These are phyloP conservation scores for Limnephilus lunatus DNA, from an alignment of 2,888 invertebrate species.

Conservation along the genomic window DNA sequence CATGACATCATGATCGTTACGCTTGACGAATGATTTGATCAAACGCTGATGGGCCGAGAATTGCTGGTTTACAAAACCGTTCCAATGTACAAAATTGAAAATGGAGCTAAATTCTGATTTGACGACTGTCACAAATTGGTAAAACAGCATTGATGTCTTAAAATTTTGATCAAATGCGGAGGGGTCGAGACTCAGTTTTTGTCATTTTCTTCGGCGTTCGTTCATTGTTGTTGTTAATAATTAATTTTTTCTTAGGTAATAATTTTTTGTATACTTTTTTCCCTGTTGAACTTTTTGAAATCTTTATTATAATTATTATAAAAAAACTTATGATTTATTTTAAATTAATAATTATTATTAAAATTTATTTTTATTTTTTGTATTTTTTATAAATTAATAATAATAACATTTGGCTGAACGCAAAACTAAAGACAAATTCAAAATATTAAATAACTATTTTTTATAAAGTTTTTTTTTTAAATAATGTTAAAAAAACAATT, in stretches of 20 bases:
- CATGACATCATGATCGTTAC: background rate
- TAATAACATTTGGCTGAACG: background rate
- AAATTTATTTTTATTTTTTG: background rate
- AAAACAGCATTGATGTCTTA: background rate
- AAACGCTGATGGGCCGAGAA: background rate
- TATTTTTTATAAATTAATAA: background rate
- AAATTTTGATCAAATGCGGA: background rate
- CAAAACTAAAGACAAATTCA: background rate
- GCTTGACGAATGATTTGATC: background rate
- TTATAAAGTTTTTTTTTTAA: background rate
- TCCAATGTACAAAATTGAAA: no score
- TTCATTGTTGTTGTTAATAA: background rate
- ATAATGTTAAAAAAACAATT: background rate
- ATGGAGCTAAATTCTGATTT: no score
- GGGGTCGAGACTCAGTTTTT: background rate
- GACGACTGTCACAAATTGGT: no score
- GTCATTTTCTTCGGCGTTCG: background rate
- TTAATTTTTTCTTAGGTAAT: background rate
- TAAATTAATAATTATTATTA: background rate
- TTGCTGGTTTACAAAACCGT: no score
- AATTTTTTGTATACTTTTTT: background rate
- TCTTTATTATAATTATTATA: background rate
- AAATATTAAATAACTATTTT: background rate
- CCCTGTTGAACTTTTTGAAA: constrained; percentile 12
- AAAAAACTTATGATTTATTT: background rate